Percentiles rank a stretch among this genome's conserved stretches.
These are phyloP conservation scores for Petrolisthes manimaculis DNA, from an alignment of 2,888 invertebrate genomes.

Conservation along the genomic window DNA sequence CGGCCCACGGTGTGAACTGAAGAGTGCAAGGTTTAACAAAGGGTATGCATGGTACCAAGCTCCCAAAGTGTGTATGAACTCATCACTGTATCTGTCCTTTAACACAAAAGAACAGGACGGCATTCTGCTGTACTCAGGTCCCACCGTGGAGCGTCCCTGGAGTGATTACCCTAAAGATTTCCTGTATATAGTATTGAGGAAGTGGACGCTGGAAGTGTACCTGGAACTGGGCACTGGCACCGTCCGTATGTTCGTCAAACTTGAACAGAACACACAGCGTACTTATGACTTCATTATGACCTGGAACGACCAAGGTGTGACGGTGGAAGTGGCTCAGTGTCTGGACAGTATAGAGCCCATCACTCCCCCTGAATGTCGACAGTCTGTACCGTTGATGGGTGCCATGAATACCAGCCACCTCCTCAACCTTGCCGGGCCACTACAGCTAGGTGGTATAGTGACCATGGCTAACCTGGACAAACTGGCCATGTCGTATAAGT, in stretches of 20 bases:
- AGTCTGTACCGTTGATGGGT: slow-evolving; percentile 28
- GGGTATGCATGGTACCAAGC: slow-evolving; percentile 64
- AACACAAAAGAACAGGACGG: slow-evolving; percentile 29
- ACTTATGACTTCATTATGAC: slow-evolving; percentile 37
- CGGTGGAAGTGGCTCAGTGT: slow-evolving; percentile 51
- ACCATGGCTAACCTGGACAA: slow-evolving; percentile 39
- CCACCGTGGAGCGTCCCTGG: slow-evolving; percentile 54
- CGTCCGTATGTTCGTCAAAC: slow-evolving; percentile 25
- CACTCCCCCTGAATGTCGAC: slow-evolving; percentile 30
- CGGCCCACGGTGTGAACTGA: slow-evolving; percentile 61
- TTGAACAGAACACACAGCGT: slow-evolving; percentile 20
- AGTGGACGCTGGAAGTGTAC: slow-evolving; percentile 47
- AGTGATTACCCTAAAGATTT: slow-evolving; percentile 58
- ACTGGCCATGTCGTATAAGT: slow-evolving; percentile 51
- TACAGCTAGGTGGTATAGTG: slow-evolving; percentile 61
- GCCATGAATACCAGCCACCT: slow-evolving; percentile 20
- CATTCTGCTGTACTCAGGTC: slow-evolving; percentile 61
- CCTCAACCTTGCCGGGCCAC: slow-evolving; percentile 51
- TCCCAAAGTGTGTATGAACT: slow-evolving; percentile 58
- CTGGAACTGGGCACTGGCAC: slow-evolving; percentile 61
- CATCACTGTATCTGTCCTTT: slow-evolving; percentile 52
- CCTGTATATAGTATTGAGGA: slow-evolving; percentile 50
- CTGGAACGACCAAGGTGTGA: slow-evolving; percentile 42
- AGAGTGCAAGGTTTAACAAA: slow-evolving; percentile 53
- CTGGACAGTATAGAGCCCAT: slow-evolving; percentile 15